phyloP scores from a whole-genome alignment of 2,113 vertebrate species.

The Colistium nudipinnis region DNA sequence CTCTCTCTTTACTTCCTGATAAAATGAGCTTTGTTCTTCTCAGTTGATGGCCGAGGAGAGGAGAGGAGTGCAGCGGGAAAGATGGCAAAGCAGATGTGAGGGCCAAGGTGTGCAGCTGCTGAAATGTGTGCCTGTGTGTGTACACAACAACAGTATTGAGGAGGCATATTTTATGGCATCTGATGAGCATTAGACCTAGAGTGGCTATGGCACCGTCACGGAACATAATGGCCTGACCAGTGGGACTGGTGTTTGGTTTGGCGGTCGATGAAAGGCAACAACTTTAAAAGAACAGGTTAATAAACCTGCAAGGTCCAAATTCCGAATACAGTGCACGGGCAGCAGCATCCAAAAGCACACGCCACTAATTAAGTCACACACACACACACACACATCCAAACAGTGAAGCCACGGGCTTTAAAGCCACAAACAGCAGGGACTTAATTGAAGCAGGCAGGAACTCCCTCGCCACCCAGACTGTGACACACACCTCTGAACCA shows the following conservation, averaged over 20 bases:
- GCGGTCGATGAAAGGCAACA: slow-evolving; percentile 51
- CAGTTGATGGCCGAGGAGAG: slow-evolving; percentile 4
- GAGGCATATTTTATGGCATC: background rate
- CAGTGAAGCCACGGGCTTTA: slow-evolving; percentile 65
- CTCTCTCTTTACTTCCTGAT: slow-evolving; percentile 47
- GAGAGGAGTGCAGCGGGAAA: background rate
- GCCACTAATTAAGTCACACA: slow-evolving; percentile 44
- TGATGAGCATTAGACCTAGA: background rate
- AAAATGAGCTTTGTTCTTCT: slow-evolving; percentile 26
- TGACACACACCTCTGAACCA: slow-evolving; percentile 60
- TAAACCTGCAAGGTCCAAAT: slow-evolving; percentile 42
- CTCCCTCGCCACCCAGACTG: slow-evolving; percentile 39
- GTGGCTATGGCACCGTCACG: background rate
- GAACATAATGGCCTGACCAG: background rate
- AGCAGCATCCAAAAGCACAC: slow-evolving; percentile 23
- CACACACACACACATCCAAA: slow-evolving; percentile 58
- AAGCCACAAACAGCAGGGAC: slow-evolving; percentile 77
- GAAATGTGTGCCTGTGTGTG: slow-evolving; percentile 6
- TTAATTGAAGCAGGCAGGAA: slow-evolving; percentile 80
- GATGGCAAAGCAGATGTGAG: no score
- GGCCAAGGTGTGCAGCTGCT: background rate
- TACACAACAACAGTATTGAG: slow-evolving; percentile 26
- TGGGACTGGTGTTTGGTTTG: slow-evolving; percentile 15
- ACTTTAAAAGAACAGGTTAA: slow-evolving; percentile 43
- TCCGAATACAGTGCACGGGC: slow-evolving; percentile 43